Conservation (phyloP, 2,113 vertebrate species). For the Alethe diademata region DNA sequence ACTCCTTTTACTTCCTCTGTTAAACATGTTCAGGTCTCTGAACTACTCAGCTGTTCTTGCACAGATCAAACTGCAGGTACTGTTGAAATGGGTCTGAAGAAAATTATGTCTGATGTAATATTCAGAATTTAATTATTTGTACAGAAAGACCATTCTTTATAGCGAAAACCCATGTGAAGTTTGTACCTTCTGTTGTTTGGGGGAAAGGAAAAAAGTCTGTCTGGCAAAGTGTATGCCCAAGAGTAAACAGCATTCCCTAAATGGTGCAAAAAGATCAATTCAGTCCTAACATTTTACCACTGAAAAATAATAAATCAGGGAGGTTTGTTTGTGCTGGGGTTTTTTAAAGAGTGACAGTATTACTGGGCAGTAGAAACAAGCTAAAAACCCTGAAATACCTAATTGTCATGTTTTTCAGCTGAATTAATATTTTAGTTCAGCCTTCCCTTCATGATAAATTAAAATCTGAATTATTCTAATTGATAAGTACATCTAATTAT, state of each 20-base stretch:
- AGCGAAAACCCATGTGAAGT: not conserved
- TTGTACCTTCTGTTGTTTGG: not conserved
- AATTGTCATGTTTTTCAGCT: not conserved
- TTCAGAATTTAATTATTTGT: not conserved
- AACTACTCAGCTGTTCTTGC: not conserved
- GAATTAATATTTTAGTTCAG: not conserved
- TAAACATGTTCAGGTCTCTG: not conserved
- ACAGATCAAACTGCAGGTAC: not conserved
- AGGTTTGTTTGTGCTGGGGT: fast-evolving
- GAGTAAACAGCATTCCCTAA: not conserved
- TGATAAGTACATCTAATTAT: not conserved
- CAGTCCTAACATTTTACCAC: not conserved
- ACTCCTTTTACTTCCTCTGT: not conserved
- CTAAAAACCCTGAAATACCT: not conserved
- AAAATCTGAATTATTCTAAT: not conserved
- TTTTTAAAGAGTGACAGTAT: not conserved
- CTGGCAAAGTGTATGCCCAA: not conserved
- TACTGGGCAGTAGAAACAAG: not conserved
- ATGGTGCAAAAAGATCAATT: not conserved
- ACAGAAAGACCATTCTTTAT: not conserved
- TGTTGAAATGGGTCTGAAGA: not conserved
- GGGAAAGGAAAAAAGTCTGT: not conserved
- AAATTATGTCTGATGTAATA: not conserved
- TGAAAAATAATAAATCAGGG: not conserved
- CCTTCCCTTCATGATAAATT: not conserved